Conservation (phyloP, 2,888 invertebrate species). For the Pemphredon lugubris region DNA sequence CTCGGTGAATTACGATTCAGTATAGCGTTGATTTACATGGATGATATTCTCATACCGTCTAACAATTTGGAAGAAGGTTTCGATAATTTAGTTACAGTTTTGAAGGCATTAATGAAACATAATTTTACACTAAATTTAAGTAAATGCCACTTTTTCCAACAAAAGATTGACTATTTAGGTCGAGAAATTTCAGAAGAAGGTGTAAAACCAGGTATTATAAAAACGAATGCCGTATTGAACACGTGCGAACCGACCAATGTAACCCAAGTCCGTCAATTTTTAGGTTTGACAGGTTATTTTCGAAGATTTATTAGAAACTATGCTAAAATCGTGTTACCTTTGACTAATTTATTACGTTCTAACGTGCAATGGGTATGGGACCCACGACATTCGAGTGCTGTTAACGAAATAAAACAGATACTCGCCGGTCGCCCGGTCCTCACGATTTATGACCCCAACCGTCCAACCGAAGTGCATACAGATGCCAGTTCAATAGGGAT, state of each 20-base stretch:
- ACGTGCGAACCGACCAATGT: not conserved
- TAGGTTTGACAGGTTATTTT: no score
- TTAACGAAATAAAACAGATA: constrained; percentile 52
- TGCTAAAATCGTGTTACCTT: not conserved
- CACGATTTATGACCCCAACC: constrained; percentile 59
- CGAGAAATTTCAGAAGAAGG: constrained; percentile 24
- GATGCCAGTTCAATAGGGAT: constrained; percentile 71
- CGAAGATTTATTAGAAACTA: constrained; percentile 21
- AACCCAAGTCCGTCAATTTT: constrained; percentile 12
- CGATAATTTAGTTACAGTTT: constrained; percentile 43
- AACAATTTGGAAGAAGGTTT: constrained; percentile 49
- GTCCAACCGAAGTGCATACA: constrained; percentile 70
- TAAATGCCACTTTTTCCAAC: constrained; percentile 57
- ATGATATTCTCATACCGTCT: constrained; percentile 60
- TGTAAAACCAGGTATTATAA: not conserved
- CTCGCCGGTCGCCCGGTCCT: constrained; percentile 63
- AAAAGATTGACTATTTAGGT: constrained; percentile 37
- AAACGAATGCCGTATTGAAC: constrained; percentile 6
- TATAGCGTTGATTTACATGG: constrained; percentile 57
- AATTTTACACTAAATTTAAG: constrained; percentile 61
- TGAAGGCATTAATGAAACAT: constrained; percentile 36
- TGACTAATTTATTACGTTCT: constrained; percentile 31
- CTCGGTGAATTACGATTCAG: no score
- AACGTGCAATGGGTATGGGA: constrained; percentile 15
- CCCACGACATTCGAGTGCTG: not conserved